Percentiles rank a stretch among this genome's conserved stretches.
phyloP scores from a whole-genome alignment of 2,113 vertebrate genomes.

The Corydoras maculifer region DNA sequence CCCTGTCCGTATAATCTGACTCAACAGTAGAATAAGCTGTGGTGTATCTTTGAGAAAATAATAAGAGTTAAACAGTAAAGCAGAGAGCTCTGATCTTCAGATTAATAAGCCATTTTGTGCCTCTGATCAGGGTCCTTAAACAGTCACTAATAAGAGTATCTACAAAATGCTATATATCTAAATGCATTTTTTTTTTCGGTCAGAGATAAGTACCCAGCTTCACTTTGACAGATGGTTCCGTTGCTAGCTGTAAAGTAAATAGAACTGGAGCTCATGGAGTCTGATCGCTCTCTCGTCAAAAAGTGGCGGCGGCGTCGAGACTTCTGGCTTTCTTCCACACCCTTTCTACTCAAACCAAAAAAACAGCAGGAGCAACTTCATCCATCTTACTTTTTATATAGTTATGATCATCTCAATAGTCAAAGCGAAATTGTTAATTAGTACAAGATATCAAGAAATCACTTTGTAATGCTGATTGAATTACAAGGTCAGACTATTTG shows the following conservation, averaged over 20 bases:
- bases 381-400: no score
- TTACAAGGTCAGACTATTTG: neutral
- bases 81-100: no score
- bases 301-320: slow-evolving; percentile 62
- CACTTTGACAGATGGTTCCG: slow-evolving; percentile 66
- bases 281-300: slow-evolving; percentile 72
- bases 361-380: no score
- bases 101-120: no score
- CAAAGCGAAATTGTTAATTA: no score
- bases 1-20: slow-evolving; percentile 81
- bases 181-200: no score
- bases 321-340: slow-evolving; percentile 79
- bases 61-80: no score
- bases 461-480: neutral
- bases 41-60: slow-evolving; percentile 66
- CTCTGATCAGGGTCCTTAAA: no score
- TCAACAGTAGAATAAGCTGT: slow-evolving; percentile 79
- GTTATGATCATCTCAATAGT: no score
- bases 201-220: slow-evolving; percentile 72
- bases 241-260: slow-evolving; percentile 87
- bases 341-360: slow-evolving; percentile 60
- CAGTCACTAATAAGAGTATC: no score
- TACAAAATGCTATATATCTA: no score
- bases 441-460: no score
- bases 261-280: slow-evolving; percentile 85